Base-by-base conservation (phyloP, 2,797 vertebrate species). In the Champsocephalus gunnari region DNA sequence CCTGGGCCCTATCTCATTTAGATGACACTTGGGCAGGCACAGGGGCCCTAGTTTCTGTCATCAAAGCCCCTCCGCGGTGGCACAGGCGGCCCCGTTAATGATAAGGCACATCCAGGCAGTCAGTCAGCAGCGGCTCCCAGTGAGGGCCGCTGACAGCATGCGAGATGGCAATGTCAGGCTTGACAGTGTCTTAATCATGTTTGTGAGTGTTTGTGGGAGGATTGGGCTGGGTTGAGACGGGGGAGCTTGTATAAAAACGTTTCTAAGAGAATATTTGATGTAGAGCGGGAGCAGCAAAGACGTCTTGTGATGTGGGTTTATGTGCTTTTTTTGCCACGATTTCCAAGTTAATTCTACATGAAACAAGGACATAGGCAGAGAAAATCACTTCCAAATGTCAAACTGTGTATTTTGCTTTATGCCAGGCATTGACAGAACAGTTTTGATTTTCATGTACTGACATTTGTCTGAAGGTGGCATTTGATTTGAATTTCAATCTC, bases 1-100 rank as follows among this genome's bases (percentile, higher is more conserved):
- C 88, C 87, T 87, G 84, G 89, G 90, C 89, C 86, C 90, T 93
- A 92, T 93, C 90, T 94, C 92, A 92, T 94, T 93, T 90, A 89
- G 92, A 92, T 93, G 91, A 89, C 88, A 93, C 90, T 92, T 80
- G 83, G 85, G 88, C 89, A 78, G 81, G 60, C 82, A 78, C 79
- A n/a, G 61, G 88, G 88, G 89, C 86, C 73, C 66, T 79, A 69
- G 88, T 82, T 90, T 88, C 90, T 92, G 89, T 91, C 91, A 91
- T 88, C 87, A 86, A 83, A 89, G 88, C 86, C 78, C 85, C 79
- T 88, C 77, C 3, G 66, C 75, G 77, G 89, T 85, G 89, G 87
- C 85, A 83, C 77, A 79, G 74, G 83, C 87, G 34, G 85, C 83
- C 86, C 88, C 71, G 82, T 83, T 93, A 93, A 93, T 91, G 90